phyloP scores from a whole-genome alignment of 2,797 vertebrate species.

The Otolemur crassicaudatus region DNA sequence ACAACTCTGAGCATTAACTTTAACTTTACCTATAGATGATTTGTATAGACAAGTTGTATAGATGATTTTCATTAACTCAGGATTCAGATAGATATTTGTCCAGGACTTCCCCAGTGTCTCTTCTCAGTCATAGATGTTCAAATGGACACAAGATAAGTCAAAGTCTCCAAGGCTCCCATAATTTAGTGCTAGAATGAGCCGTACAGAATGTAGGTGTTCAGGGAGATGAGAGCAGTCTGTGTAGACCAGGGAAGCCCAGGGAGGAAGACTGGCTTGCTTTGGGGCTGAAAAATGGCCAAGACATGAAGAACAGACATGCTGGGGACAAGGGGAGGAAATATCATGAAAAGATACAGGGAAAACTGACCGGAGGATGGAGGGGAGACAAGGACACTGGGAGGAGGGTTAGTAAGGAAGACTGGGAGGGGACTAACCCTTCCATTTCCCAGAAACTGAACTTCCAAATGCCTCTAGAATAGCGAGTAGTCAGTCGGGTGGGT shows the following conservation, averaged over 20 bases:
- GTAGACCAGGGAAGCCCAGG: not conserved
- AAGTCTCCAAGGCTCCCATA: not conserved
- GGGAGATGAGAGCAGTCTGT: not conserved
- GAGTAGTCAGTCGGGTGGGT: not conserved
- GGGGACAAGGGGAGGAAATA: not conserved
- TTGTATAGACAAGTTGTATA: not conserved
- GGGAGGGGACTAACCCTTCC: not conserved
- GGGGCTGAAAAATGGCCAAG: not conserved
- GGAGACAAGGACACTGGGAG: not conserved
- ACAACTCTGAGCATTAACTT: not conserved
- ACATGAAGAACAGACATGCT: not conserved
- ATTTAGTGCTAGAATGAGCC: not conserved
- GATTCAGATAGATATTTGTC: not conserved
- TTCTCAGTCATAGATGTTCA: not conserved
- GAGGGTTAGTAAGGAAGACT: not conserved
- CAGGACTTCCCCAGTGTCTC: fast-evolving
- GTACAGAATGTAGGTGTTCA: not conserved
- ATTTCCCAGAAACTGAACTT: not conserved
- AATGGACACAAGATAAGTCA: not conserved
- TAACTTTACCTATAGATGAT: not conserved
- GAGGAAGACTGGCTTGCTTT: not conserved
- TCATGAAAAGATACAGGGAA: not conserved
- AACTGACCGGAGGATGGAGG: too few relatives aligned
- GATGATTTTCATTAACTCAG: not conserved
- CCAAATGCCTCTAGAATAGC: not conserved